Base-by-base conservation (phyloP, 2,888 invertebrate species). In the Chloromyia formosa region DNA sequence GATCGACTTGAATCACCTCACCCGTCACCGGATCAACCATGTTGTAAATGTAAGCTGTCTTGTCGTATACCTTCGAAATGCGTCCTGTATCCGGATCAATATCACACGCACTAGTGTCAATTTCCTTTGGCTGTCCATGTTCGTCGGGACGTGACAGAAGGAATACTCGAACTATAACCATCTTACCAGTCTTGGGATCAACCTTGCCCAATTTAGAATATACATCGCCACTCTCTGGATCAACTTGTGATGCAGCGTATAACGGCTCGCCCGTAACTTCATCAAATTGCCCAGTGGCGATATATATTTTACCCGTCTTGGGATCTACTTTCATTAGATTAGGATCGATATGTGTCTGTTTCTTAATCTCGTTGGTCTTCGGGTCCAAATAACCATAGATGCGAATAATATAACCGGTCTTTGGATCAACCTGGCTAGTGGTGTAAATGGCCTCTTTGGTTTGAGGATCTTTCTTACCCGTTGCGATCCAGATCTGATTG, bases 11-110 rank as follows among this genome's bases (percentile, higher is more conserved):
- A 77, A 92, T 88, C 58, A 92, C 90, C 86, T 92, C 92, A 76
- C 92, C 92, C 42, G 92, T 92, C 80, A 91, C 88, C 1, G 92
- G 92, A 82, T 92, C 92, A 75, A 92, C 88, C 86, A 92, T 92
- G 83, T 91, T 92, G 82, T 92, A 92, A 79, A 92, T 88, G 83
- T 91, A 92, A 74, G 92, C 91, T 0, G 92, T 92, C 84, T 91
- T 91, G n/a, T 91, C 91, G 56, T 90, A 91, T 77, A 92, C 89
- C 79, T 90, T 88, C 76, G 91, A 88, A 75, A 92, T 91, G 79
- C 90, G 88, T 58, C 92, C 92, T 1, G 92, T 91, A 14, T 88
- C 89, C 79, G 91, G 91, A 81, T 92, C 92, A 76, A 92, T 91
- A 42, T 92, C 91, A 80, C 91, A 91, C 79, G 91, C 89, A 79